A percentile compares a stretch with the other conserved stretches of the same genome.
phyloP scores from a whole-genome alignment of 2,797 vertebrate species.

The Eleutherodactylus coqui region DNA sequence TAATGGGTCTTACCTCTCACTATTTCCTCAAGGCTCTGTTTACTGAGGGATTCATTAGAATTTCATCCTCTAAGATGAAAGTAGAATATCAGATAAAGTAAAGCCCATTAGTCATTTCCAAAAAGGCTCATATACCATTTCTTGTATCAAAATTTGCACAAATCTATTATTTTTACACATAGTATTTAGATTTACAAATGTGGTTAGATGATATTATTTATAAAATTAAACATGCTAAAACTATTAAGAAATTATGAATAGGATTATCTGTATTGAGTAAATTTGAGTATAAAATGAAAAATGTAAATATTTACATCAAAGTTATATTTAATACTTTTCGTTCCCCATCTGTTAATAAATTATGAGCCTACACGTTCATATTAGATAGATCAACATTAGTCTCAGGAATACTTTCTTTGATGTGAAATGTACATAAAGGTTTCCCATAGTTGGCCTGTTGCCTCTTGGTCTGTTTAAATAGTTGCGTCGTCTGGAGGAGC shows the following conservation, averaged over 20 bases:
- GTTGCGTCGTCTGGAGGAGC: conserved; percentile 54
- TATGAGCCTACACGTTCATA: neutral
- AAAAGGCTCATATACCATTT: neutral
- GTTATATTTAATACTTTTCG: neutral
- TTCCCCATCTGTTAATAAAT: conserved; percentile 27
- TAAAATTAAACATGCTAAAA: neutral
- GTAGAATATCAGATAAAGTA: neutral
- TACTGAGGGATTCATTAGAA: conserved; percentile 23
- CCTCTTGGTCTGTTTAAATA: conserved; percentile 60
- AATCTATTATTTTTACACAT: neutral
- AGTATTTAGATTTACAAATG: neutral
- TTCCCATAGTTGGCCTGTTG: conserved; percentile 54
- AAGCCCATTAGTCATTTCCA: neutral
- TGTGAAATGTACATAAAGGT: conserved; percentile 59
- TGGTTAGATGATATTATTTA: neutral
- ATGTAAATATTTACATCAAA: conserved; percentile 21
- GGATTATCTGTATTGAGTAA: neutral
- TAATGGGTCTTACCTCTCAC: neutral
- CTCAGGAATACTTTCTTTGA: conserved; percentile 51
- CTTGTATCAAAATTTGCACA: neutral
- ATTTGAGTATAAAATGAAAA: neutral
- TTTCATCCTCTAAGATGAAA: conserved; percentile 9
- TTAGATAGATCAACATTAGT: conserved; percentile 42
- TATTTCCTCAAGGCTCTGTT: conserved; percentile 10
- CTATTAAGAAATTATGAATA: neutral